Evolutionary conservation across 2,797 vertebrate genomes (phyloP).

Genomic region (Columba guinea): DNA sequence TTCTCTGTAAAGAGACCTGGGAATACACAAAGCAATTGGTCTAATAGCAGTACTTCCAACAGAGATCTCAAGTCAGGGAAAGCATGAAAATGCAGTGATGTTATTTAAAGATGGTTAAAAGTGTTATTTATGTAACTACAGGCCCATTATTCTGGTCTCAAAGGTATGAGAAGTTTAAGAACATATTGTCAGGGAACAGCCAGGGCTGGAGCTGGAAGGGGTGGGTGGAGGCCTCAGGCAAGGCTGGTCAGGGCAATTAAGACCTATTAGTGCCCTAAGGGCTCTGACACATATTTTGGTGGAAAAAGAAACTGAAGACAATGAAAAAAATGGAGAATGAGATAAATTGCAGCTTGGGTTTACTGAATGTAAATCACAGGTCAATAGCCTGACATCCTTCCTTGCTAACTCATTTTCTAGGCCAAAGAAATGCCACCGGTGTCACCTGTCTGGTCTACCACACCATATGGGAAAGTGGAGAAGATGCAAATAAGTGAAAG

Average conservation of each 20-base stretch:
- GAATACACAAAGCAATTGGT: neutral
- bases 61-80: neutral
- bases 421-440: neutral
- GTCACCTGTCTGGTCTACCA: constrained; percentile 15
- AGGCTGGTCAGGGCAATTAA: neutral
- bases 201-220: neutral
- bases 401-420: constrained; percentile 30
- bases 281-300: neutral
- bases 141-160: neutral
- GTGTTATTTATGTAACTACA: neutral
- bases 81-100: neutral
- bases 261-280: neutral
- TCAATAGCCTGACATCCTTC: neutral
- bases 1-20: neutral
- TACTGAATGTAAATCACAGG: neutral
- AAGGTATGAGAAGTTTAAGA: neutral
- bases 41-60: neutral
- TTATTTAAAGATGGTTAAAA: neutral
- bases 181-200: neutral
- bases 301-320: neutral
- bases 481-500: neutral
- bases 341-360: constrained; percentile 4
- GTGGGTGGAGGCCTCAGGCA: neutral
- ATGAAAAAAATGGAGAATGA: neutral
- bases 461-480: neutral